Base-by-base conservation (phyloP, 2,113 vertebrate genomes). In the Spheniscus mendiculus region DNA sequence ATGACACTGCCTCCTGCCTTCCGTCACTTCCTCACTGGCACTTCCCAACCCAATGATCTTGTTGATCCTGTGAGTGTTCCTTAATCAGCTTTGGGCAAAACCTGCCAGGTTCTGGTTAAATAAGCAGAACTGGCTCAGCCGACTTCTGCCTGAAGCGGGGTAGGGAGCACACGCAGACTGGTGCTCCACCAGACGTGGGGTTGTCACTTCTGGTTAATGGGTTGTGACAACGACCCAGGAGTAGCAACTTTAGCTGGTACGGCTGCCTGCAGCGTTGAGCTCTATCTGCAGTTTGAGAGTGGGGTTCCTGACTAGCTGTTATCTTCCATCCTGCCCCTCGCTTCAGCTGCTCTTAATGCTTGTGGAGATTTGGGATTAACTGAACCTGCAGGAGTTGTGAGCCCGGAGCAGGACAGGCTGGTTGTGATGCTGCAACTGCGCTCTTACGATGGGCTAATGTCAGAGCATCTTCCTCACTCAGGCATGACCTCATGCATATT, bases 401-500 rank as follows among this genome's bases (percentile, higher is more conserved):
- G 40, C 38, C 58, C 52, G 19, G 77, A 49, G 77, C 83, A 72
- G 87, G 76, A 16, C 6, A 3, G 73, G 66, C 76, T 72, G 93
- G 47, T 47, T 61, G 53, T 55, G 74, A 40, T 29, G 66, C 66
- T 72, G 83, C 42, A 25, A 2, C 15, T 70, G 42, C 5, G 14
- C 58, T 61, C 27, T 34, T 23, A 3, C 0, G 0, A 0, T 23
- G 65, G 61, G 29, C 20, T 91, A 25, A 50, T 23, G 42, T 36
- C 71, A 66, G 63, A 78, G 42, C 63, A 8, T 55, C 53, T 72
- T 76, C 61, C 53, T 71, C 40, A 1, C 73, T 70, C 12, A 2
- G 23, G 15, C 42, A 6, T 0, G 2, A 13, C 78, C 61, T 92
- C 18, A 0, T 18, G 38, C 3, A 0, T 16, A 4, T 74, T 82